Evolutionary conservation across 2,113 vertebrate species (phyloP).

Genomic region (Peromyscus maniculatus): DNA sequence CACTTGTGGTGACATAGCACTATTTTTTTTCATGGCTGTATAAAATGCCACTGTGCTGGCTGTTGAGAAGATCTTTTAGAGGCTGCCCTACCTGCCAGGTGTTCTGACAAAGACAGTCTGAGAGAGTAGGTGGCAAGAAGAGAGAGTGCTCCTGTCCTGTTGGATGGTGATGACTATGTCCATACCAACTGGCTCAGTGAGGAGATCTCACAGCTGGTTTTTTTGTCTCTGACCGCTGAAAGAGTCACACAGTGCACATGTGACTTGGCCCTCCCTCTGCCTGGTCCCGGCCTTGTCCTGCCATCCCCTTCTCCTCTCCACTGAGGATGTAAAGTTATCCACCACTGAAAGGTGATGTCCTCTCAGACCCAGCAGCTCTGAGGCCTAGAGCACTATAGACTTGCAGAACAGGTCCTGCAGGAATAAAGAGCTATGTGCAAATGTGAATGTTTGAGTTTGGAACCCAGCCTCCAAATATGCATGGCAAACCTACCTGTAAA

Average conservation of each 20-base stretch:
- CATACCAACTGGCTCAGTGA: not conserved
- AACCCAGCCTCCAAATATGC: not conserved
- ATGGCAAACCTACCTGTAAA: not conserved
- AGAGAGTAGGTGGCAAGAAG: rapidly evolving
- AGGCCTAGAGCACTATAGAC: too few species aligned
- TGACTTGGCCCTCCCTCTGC: too few species aligned
- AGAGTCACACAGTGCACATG: not conserved
- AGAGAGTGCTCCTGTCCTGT: not conserved
- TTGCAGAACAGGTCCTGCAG: too few species aligned
- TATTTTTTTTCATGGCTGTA: not conserved
- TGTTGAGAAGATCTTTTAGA: not conserved
- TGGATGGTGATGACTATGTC: not conserved
- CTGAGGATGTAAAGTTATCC: not conserved
- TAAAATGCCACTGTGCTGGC: not conserved
- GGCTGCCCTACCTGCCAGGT: not conserved
- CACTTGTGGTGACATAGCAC: too few species aligned
- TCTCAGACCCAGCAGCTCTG: not conserved
- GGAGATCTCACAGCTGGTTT: rapidly evolving
- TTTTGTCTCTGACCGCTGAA: not conserved
- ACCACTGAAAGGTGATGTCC: not conserved
- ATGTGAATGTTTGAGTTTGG: not conserved
- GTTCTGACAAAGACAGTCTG: not conserved
- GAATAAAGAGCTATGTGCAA: not conserved
- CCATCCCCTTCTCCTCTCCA: rapidly evolving
- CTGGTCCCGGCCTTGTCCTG: rapidly evolving